These are phyloP conservation scores for Drusus annulatus DNA, from an alignment of 1,140 invertebrate genomes.

Conservation along the genomic window DNA sequence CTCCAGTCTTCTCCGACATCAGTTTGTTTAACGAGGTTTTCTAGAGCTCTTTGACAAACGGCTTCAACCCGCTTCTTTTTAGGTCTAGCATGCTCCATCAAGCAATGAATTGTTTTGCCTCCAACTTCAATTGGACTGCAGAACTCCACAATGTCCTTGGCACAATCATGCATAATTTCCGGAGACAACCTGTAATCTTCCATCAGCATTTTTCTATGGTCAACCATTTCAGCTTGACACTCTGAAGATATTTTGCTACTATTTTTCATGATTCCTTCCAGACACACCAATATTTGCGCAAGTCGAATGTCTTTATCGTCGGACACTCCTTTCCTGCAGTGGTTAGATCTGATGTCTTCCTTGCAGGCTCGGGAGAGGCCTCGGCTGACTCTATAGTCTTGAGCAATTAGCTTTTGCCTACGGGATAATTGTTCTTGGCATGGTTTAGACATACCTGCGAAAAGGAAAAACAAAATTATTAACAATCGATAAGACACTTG, in stretches of 20 bases:
- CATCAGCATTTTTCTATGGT: conserved; percentile 92
- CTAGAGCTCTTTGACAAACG: conserved; percentile 81
- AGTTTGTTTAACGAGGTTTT: conserved; percentile 83
- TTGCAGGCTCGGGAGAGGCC: conserved; percentile 91
- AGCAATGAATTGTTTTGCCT: conserved; percentile 94
- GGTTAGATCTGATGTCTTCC: conserved; percentile 89
- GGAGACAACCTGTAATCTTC: conserved; percentile 94
- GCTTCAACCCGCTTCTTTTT: conserved; percentile 76
- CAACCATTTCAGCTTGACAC: conserved; percentile 90
- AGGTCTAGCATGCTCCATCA: conserved; percentile 91
- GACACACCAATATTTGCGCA: conserved; percentile 92
- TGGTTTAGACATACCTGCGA: conserved; percentile 73
- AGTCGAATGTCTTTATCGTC: conserved; percentile 88
- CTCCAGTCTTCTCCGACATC: conserved; percentile 93
- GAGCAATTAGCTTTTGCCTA: conserved; percentile 89
- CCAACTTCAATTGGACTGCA: conserved; percentile 83
- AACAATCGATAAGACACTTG: too few relatives aligned
- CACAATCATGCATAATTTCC: conserved; percentile 91
- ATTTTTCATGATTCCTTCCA: conserved; percentile 89
- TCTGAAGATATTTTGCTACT: conserved; percentile 80
- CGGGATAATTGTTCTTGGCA: conserved; percentile 90
- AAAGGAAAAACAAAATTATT: conserved; percentile 53
- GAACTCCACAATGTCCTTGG: conserved; percentile 85
- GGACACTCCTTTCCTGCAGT: conserved; percentile 81
- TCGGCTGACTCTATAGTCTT: conserved; percentile 93